A percentile compares a stretch with the other conserved stretches of the same genome.
Conservation (phyloP, 53 echinoderm and acorn worm species). For the Antedon mediterranea region DNA sequence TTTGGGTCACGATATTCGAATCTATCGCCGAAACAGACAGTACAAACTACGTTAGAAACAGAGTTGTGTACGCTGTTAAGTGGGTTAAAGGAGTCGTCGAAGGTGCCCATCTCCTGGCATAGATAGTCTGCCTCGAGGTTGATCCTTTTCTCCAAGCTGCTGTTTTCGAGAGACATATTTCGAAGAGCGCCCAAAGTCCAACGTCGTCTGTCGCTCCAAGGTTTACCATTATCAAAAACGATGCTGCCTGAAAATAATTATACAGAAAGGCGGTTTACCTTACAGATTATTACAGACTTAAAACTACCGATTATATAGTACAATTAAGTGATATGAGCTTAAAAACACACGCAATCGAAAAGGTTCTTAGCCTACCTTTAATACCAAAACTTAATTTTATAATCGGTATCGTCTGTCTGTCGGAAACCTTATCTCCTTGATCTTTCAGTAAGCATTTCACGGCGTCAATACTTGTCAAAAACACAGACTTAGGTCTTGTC, state of each 20-base stretch:
- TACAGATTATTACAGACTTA: no score
- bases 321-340: no score
- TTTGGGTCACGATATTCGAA: conserved; percentile 25
- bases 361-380: neutral
- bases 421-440: neutral
- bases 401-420: neutral
- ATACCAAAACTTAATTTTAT: neutral
- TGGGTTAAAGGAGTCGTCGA: conserved; percentile 25
- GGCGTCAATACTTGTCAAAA: neutral
- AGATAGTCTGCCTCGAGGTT: conserved; percentile 50
- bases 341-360: no score
- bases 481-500: neutral
- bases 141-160: conserved; percentile 39
- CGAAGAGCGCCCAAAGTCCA: conserved; percentile 52
- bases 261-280: no score
- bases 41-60: conserved; percentile 27
- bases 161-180: conserved; percentile 61
- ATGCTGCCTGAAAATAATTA: neutral
- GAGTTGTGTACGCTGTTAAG: conserved; percentile 25
- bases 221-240: neutral
- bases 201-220: conserved; percentile 17
- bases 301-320: no score
- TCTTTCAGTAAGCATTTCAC: neutral
- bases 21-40: conserved; percentile 11
- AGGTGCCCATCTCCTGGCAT: conserved; percentile 17